Conservation (phyloP, 2,113 vertebrate genomes). For the Rhea pennata region DNA sequence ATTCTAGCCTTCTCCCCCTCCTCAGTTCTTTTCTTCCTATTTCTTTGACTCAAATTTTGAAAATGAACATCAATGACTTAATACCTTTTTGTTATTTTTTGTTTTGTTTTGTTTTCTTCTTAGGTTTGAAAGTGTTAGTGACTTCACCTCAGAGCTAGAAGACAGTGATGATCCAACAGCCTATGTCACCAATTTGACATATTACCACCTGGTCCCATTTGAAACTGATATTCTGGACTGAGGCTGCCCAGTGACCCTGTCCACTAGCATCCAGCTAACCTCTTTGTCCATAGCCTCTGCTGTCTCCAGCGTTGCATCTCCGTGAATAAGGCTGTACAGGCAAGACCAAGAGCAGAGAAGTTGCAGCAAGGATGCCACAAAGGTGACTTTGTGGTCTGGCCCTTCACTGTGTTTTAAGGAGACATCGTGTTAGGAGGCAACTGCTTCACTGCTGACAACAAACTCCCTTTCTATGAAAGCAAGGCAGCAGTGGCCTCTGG, state of each 20-base stretch:
- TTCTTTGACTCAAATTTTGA: not conserved
- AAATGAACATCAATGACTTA: not conserved
- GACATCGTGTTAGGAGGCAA: not conserved
- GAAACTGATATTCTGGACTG: slow-evolving; percentile 97
- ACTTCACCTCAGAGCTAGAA: slow-evolving; percentile 85
- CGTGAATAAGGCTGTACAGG: not conserved
- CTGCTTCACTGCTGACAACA: not conserved
- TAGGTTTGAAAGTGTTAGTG: slow-evolving; percentile 89
- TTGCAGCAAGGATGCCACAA: not conserved
- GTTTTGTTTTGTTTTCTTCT: not conserved
- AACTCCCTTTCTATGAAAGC: not conserved
- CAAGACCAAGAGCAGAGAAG: not conserved
- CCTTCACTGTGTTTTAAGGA: not conserved
- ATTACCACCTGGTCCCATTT: slow-evolving; percentile 96
- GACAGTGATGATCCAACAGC: slow-evolving; percentile 86
- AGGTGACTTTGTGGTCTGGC: not conserved
- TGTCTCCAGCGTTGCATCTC: not conserved
- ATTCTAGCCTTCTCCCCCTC: not conserved
- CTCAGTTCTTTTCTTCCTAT: not conserved
- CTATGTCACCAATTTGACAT: slow-evolving; percentile 96
- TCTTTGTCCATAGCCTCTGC: not conserved
- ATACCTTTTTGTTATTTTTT: not conserved
- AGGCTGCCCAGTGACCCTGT: slow-evolving; percentile 17
- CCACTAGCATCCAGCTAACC: not conserved
- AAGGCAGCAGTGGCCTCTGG: not conserved